Conservation (phyloP, 2,113 vertebrate species). For the Rhadina sibilatrix region DNA sequence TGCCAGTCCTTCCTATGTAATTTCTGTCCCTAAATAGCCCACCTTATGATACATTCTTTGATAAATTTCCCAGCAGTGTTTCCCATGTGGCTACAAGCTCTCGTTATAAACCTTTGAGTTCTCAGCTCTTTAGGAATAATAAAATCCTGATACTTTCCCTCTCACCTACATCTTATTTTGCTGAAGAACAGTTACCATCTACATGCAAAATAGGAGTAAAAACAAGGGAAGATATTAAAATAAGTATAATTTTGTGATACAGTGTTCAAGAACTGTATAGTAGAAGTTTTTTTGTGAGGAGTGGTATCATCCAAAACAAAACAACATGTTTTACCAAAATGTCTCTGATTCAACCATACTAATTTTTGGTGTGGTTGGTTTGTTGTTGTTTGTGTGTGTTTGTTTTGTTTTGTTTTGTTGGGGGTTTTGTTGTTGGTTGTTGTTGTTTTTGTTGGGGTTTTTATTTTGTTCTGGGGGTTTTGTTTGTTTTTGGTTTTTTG, state of each 20-base stretch:
- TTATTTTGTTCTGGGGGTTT: too few relatives aligned
- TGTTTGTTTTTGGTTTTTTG: too few relatives aligned
- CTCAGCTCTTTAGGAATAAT: neutral
- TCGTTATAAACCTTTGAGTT: conserved; percentile 15
- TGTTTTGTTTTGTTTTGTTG: neutral
- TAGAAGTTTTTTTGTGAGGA: neutral
- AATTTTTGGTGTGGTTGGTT: neutral
- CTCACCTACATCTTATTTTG: neutral
- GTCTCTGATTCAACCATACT: neutral
- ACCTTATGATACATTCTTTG: conserved; percentile 49
- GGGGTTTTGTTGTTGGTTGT: too few relatives aligned
- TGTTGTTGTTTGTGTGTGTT: too few relatives aligned
- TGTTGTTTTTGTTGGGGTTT: neutral
- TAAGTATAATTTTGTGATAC: neutral
- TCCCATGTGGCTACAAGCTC: neutral
- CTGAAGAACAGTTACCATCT: neutral
- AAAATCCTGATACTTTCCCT: neutral
- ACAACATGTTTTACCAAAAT: neutral
- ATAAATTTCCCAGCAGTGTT: conserved; percentile 28
- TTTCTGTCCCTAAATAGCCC: conserved; percentile 66
- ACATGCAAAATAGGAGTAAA: neutral
- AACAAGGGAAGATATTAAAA: neutral
- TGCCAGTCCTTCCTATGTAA: conserved; percentile 51
- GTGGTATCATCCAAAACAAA: neutral
- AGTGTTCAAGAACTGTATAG: neutral